Base-by-base conservation (phyloP, 2,113 vertebrate species). In the Engystomops pustulosus region DNA sequence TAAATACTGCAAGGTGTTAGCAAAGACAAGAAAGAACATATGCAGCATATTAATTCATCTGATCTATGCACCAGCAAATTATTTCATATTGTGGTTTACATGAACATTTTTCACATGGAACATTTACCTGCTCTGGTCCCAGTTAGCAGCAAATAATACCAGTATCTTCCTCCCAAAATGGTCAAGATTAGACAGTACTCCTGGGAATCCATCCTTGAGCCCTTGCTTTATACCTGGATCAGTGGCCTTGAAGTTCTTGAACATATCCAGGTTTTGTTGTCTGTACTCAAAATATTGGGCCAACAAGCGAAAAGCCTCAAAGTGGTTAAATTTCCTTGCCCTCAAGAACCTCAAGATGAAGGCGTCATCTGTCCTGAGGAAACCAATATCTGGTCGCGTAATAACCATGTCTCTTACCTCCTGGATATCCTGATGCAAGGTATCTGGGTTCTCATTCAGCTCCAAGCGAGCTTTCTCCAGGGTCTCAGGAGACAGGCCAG, bases 391-490 rank as follows among this genome's bases (percentile, higher is more conserved):
- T 9, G 97, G 98, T 88, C 98, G 93, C 10, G 98, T 99, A 91
- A 99, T 99, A 86, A 99, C 98, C 97, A 99, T 98, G 88, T 99
- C 98, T 91, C 98, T 93, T 87, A 99, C 98, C 92, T 99, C 98
- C 91, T 99, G 98, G 89, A 99, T 99, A 93, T 99, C 98, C 92
- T 99, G 97, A 87, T 99, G 97, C 84, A 99, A 87, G 6, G 96
- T 99, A 90, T 99, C 97, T 0, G 97, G 96, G 90, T 98, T 99
- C 86, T 99, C 97, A 79, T 98, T 99, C 87, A 99, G 94, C 90
- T 99, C 98, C 91, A 96, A 92, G 81, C 97, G 96, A 88, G 98
- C 97, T 94, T 99, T 99, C 92, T 99, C 98, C 92, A 99, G 93
- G 81, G 97, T 99, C 94, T 99, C 97, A 20, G 97, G 96, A 90